Conservation (phyloP, 2,888 invertebrate species). For the Cosmopolites sordidus region DNA sequence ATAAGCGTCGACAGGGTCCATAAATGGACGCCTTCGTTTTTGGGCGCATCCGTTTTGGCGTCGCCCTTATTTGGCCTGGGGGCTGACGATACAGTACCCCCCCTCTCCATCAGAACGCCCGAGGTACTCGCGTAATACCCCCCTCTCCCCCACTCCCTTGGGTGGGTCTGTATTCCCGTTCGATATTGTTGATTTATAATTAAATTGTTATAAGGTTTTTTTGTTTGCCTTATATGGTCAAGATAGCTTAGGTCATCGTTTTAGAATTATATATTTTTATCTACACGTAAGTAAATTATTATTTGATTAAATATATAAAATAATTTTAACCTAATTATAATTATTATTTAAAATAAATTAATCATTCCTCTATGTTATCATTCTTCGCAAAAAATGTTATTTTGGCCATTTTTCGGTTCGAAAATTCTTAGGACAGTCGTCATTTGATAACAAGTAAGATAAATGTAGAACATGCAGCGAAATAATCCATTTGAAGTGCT, state of each 20-base stretch:
- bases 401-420: no score
- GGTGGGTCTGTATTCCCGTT: background rate
- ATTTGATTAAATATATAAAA: no score
- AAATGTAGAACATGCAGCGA: no score
- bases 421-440: no score
- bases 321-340: no score
- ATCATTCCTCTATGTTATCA: no score
- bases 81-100: conserved; percentile 1
- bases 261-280: no score
- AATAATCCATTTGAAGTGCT: no score
- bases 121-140: background rate
- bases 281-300: no score
- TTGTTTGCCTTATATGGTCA: background rate
- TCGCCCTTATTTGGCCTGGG: conserved; percentile 44
- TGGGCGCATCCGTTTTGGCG: conserved; percentile 42
- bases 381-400: no score
- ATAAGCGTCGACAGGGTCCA: conserved; percentile 31
- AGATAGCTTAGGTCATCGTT: background rate
- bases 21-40: conserved; percentile 43
- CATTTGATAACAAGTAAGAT: no score
- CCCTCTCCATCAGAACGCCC: background rate
- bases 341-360: no score
- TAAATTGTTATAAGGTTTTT: background rate
- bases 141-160: background rate
- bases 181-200: background rate